Evolutionary conservation across 1,140 invertebrate genomes (phyloP).

Genomic region (Leptopilina boulardi): DNA sequence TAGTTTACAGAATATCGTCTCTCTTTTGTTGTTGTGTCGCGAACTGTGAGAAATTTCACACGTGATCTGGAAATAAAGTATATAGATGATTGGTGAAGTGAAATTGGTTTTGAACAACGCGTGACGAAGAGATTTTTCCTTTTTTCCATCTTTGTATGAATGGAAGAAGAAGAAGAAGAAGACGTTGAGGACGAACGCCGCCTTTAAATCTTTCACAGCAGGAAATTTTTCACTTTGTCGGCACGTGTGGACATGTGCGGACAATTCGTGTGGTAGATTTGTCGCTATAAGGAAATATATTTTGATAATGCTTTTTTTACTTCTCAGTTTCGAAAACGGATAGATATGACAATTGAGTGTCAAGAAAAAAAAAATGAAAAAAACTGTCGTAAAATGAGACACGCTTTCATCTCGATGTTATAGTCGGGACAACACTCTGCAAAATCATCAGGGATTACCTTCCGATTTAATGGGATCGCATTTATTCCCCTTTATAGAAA

Average conservation of each 20-base stretch:
- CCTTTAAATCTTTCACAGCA: slow-evolving; percentile 57
- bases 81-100: background rate
- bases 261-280: slow-evolving; percentile 75
- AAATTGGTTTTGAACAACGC: slow-evolving; percentile 20
- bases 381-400: background rate
- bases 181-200: slow-evolving; percentile 46
- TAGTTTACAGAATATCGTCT: background rate
- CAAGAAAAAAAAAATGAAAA: background rate
- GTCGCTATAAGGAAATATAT: slow-evolving; percentile 57
- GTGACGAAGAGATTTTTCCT: slow-evolving; percentile 20
- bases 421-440: background rate
- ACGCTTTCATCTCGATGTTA: background rate
- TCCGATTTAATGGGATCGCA: background rate
- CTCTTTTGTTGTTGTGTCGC: background rate
- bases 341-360: background rate
- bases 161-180: slow-evolving; percentile 48
- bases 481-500: background rate
- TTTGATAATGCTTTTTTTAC: background rate
- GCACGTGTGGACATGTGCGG: slow-evolving; percentile 71
- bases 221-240: slow-evolving; percentile 72
- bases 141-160: slow-evolving; percentile 23
- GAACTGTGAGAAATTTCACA: slow-evolving; percentile 8
- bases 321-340: background rate
- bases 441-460: slow-evolving; percentile 12
- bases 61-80: slow-evolving; percentile 15